Evolutionary conservation across 2,113 vertebrate genomes (phyloP), one percentile per base, ranked within the genome.

Genomic region (Malurus cyaneus): DNA sequence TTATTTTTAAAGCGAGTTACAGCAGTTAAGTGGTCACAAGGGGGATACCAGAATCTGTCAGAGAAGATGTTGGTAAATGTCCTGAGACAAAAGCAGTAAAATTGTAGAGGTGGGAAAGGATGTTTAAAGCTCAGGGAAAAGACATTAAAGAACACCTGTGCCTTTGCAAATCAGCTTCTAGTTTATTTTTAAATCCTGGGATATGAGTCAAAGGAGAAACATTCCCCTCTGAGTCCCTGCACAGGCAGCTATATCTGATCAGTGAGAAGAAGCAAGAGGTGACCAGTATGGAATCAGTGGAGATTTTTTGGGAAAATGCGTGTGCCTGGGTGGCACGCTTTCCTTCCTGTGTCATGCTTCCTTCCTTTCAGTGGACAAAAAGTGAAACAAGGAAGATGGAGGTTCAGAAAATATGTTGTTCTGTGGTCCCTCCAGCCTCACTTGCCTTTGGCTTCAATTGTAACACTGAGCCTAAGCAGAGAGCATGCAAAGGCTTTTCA

Each of bases 121-220:
- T 76, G 53, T 46, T 81, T 49, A 52, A 87, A 93, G 57, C 57
- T n/a, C 41, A 42, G n/a, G 18, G 32, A 50, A 84, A 93, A 94
- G 70, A 46, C 36, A 65, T 69, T 76, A 71, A 82, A 78, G 53
- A 88, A 66, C 61, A 85, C 66, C 70, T 57, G 34, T 69, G 72
- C 36, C 41, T 73, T 90, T 74, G 61, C 62, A 91, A 80, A 82
- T 66, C 62, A 61, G 25, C 36, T 85, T 69, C 65, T 69, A 46
- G 25, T n/a, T 84, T 89, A 91, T 82, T 93, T 91, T 86, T 71
- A 93, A 79, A 60, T 80, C 19, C 44, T 77, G 57, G 34, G 52
- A 67, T 67, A 62, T 49, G 67, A 83, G 56, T 88, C 77, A 86
- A 80, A 84, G n/a, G 32, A 46, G 47, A 83, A 85, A 53, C 57